phyloP scores from a whole-genome alignment of 2,888 invertebrate genomes.

The Microctonus aethiopoides region DNA sequence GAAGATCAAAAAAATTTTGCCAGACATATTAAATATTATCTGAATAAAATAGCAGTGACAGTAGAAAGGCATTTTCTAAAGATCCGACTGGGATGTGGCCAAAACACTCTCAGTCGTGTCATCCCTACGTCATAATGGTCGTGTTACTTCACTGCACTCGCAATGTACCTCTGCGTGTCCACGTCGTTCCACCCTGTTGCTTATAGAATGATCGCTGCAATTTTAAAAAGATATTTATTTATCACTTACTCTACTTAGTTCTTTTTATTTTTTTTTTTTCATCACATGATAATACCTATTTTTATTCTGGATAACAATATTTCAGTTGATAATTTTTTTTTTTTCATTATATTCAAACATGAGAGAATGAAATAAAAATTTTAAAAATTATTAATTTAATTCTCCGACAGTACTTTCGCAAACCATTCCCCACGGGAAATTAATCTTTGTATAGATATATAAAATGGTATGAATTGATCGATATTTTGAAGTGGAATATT shows the following conservation, averaged over 20 bases:
- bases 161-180: conserved; percentile 56
- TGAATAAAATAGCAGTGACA: conserved; percentile 8
- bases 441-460: conserved; percentile 6
- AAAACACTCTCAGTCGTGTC: conserved; percentile 65
- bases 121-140: conserved; percentile 66
- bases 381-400: conserved; percentile 5
- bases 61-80: conserved; percentile 46
- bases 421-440: conserved; percentile 13
- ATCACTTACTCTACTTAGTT: background rate
- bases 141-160: conserved; percentile 63
- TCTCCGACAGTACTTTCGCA: background rate
- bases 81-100: conserved; percentile 62
- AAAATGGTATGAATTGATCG: conserved; percentile 12
- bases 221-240: conserved; percentile 22
- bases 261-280: background rate
- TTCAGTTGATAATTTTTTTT: background rate
- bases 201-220: conserved; percentile 78
- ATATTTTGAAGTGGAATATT: conserved; percentile 11
- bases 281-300: no score
- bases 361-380: conserved; percentile 1
- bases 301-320: no score
- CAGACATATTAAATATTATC: conserved; percentile 5
- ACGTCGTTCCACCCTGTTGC: conserved; percentile 74
- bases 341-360: background rate
- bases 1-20: conserved; percentile 14